phyloP scores from a whole-genome alignment of 2,888 invertebrate genomes.

The Osmoderma eremita region DNA sequence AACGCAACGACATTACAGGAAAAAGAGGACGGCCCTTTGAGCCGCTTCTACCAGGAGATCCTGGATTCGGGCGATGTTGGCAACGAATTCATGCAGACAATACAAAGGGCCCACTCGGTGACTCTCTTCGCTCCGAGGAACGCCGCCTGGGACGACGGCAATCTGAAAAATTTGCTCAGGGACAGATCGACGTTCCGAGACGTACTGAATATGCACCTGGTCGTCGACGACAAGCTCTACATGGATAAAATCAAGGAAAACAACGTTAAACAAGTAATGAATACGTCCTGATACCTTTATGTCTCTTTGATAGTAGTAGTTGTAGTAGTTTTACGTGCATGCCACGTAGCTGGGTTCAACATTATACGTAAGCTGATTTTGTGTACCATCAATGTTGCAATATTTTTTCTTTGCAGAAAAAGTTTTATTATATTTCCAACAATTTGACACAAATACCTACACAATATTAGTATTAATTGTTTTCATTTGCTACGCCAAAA shows the following conservation, averaged over 20 bases:
- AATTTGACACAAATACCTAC: background rate
- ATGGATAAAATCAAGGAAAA: constrained; percentile 79
- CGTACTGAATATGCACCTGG: constrained; percentile 84
- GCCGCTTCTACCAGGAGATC: constrained; percentile 84
- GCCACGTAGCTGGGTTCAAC: constrained; percentile 19
- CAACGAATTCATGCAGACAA: constrained; percentile 77
- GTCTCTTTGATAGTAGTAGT: background rate
- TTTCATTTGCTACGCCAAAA: constrained; percentile 9
- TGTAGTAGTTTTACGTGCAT: constrained; percentile 13
- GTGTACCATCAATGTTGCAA: constrained; percentile 11
- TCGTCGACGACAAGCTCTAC: constrained; percentile 76
- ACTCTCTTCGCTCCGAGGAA: constrained; percentile 93
- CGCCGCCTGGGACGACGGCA: constrained; percentile 79
- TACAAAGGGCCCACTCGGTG: constrained; percentile 76
- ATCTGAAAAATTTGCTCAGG: constrained; percentile 75
- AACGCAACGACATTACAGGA: constrained; percentile 64
- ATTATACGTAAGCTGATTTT: constrained; percentile 33
- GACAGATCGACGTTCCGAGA: constrained; percentile 79
- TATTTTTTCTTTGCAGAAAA: constrained; percentile 1
- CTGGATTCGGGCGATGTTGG: constrained; percentile 75
- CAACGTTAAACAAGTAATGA: constrained; percentile 37
- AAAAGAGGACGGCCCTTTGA: constrained; percentile 79
- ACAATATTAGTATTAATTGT: background rate
- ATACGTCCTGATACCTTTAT: constrained; percentile 14
- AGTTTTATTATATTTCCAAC: constrained; percentile 11